A percentile compares a stretch with the other conserved stretches of the same genome.
Conservation (phyloP, 1,140 invertebrate species). For the Trachelipus rathkii region DNA sequence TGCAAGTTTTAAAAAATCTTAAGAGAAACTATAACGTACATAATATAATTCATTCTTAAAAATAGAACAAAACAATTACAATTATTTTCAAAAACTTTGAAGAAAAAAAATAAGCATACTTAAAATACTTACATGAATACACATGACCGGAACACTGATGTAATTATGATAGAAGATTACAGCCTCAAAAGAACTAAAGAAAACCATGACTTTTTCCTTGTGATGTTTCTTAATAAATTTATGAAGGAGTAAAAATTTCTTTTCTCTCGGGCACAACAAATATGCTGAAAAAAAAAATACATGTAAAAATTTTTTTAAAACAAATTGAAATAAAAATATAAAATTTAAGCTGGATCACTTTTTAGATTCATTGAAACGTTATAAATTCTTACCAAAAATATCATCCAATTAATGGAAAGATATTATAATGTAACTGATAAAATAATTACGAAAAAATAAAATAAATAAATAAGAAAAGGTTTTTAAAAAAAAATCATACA, state of each 20-base stretch:
- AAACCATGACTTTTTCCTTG: slow-evolving; percentile 98
- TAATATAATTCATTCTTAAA: neutral
- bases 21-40: slow-evolving; percentile 1
- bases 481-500: too few species aligned
- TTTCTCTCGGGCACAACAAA: slow-evolving; percentile 92
- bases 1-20: slow-evolving; percentile 48
- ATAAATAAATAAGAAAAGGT: too few species aligned
- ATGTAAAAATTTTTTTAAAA: neutral
- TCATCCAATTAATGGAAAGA: neutral
- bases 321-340: neutral
- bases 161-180: slow-evolving; percentile 98
- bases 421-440: neutral
- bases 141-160: slow-evolving; percentile 91
- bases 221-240: slow-evolving; percentile 97
- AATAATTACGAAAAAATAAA: too few species aligned
- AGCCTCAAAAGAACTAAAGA: slow-evolving; percentile 96
- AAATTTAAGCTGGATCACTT: neutral
- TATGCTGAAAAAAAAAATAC: slow-evolving; percentile 50
- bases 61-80: neutral
- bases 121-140: slow-evolving; percentile 84
- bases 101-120: neutral
- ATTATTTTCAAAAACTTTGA: neutral
- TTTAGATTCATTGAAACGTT: neutral
- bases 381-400: neutral
- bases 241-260: slow-evolving; percentile 93